These are phyloP conservation scores for Aphidius ervi DNA, from an alignment of 1,140 invertebrate species.

Conservation along the genomic window DNA sequence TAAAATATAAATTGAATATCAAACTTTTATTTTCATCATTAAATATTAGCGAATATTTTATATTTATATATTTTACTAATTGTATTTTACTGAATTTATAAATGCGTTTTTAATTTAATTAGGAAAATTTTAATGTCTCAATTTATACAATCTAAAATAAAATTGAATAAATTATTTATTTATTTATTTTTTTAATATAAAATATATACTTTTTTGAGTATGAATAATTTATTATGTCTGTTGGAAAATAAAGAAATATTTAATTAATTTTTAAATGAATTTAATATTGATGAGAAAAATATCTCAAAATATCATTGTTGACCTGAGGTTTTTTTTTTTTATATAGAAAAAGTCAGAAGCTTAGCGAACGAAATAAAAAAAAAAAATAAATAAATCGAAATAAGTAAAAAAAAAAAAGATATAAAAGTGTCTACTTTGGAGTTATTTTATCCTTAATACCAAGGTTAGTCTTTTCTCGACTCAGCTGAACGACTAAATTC, in stretches of 20 bases:
- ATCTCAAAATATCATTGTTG: too few species aligned
- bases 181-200: too few species aligned
- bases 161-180: too few species aligned
- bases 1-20: background rate
- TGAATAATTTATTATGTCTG: too few species aligned
- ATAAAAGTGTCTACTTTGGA: slow-evolving; percentile 32
- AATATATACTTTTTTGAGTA: too few species aligned
- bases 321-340: too few species aligned
- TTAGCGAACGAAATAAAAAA: slow-evolving; percentile 8
- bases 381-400: slow-evolving; percentile 1
- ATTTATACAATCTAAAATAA: too few species aligned
- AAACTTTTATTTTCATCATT: background rate
- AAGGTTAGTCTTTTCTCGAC: slow-evolving; percentile 29
- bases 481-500: slow-evolving; percentile 22
- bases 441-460: slow-evolving; percentile 39
- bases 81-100: background rate
- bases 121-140: too few species aligned
- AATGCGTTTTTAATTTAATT: too few species aligned
- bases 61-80: background rate
- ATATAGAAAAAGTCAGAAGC: slow-evolving; percentile 25
- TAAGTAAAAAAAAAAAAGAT: slow-evolving; percentile 1
- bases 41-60: background rate
- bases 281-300: too few species aligned
- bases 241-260: too few species aligned
- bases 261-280: too few species aligned